Evolutionary conservation across 2,888 invertebrate species (phyloP), one percentile per base, ranked within the genome.

Genomic region (Bhutanitis thaidina): DNA sequence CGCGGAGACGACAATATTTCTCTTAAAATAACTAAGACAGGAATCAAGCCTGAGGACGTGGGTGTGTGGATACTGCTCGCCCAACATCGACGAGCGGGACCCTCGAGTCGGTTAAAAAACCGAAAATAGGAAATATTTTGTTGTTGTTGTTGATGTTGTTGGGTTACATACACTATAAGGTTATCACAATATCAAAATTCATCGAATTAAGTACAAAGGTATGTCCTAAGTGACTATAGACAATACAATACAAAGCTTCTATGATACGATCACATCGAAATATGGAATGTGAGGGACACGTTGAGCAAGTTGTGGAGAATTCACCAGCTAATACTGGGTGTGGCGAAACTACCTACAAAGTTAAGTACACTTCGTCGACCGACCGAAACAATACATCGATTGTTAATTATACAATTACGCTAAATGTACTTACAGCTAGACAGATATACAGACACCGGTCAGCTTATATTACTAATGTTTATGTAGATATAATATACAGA

Each of bases 401-500:
- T 27, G n/a, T n/a, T 8, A 30, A 39, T 14, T 10, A 27, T 9
- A 36, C 27, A 34, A 34, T 34, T 34, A 12, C 27, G 12, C 35
- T 50, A 35, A 27, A 44, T 44, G 35, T 39, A 44, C 44, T 50
- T 44, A 44, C 13, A 44, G 39, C 50, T 44, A 43, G 30, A 25
- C 12, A 43, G 30, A 25, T 10, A 12, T 10, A 14, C 5, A 8
- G 16, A 38, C 40, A 25, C 27, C 32, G 34, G 38, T 34, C 39
- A 12, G 16, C 13, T 38, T 16, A 38, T 12, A 13, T 9, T 5
- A 5, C 5, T 47, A 34, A 34, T 39, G 13, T 16, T 35, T 30
- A 34, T 14, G 27, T 43, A 49, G n/a, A 29, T 15, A 14, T 49
- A 57, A 74, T 70, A 74, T 72, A 79, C 77, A 81, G 77, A 78